phyloP scores from a whole-genome alignment of 1,140 invertebrate genomes.

The Heliconius hermathena region DNA sequence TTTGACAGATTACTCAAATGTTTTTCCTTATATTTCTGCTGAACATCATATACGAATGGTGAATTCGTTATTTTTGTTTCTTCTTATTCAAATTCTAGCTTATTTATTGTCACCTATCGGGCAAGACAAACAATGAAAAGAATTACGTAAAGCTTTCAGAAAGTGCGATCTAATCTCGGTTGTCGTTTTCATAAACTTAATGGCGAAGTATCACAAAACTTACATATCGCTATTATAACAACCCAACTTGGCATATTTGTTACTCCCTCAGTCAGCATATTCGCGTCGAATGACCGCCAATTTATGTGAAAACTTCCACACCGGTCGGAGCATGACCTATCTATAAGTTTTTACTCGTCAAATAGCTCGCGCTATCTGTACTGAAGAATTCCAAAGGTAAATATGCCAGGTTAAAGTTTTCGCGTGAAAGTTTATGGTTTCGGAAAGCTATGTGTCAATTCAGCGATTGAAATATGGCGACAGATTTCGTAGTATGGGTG shows the following conservation, averaged over 20 bases:
- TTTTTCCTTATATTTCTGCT: constrained; percentile 17
- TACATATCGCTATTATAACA: constrained; percentile 81
- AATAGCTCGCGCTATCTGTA: constrained; percentile 68
- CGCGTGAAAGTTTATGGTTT: constrained; percentile 71
- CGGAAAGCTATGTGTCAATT: constrained; percentile 76
- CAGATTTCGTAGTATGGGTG: constrained; percentile 55
- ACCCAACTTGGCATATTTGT: constrained; percentile 81
- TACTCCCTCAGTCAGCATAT: constrained; percentile 80
- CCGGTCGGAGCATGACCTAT: constrained; percentile 76
- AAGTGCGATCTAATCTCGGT: constrained; percentile 79
- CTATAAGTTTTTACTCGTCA: constrained; percentile 79
- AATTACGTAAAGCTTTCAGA: constrained; percentile 79
- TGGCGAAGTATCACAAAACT: constrained; percentile 81
- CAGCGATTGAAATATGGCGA: constrained; percentile 76
- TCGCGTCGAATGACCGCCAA: constrained; percentile 80
- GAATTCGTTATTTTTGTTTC: neutral
- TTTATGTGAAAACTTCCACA: constrained; percentile 80
- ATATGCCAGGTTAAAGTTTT: constrained; percentile 79
- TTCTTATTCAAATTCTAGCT: constrained; percentile 33
- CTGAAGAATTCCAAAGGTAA: constrained; percentile 72
- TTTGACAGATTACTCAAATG: constrained; percentile 73
- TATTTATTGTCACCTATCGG: constrained; percentile 43
- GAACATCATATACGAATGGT: neutral
- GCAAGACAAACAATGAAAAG: constrained; percentile 53
- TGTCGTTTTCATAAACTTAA: constrained; percentile 80